Evolutionary conservation across 2,888 invertebrate genomes (phyloP), one percentile per base, ranked within the genome.

Genomic region (Fabriciana adippe): DNA sequence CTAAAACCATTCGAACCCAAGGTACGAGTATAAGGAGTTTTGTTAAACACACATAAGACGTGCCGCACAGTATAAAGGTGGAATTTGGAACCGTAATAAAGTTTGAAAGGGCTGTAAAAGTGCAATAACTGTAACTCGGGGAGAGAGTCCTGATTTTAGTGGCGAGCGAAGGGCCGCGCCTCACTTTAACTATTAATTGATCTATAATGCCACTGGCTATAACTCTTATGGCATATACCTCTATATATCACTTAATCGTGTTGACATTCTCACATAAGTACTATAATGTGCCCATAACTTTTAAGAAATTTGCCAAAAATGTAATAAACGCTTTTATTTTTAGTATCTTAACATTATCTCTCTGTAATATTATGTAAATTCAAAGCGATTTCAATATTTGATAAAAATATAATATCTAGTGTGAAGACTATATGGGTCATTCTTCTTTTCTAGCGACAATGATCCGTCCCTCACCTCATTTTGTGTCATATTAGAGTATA

Each of bases 31-130:
- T 68, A 72, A 55, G 62, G 66, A 73, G 80, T 86, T 87, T 84
- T 81, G 85, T 85, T 82, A 85, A 86, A 87, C 87, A 89, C 87
- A 88, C 86, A 86, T 79, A 84, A 84, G 83, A 79, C 79, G 75
- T 78, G 76, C 71, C 74, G 70, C 76, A 77, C 76, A 74, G 77
- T 77, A 75, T 78, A 78, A 79, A 83, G 81, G 82, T 82, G 88
- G 89, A 87, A 90, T 91, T 89, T 84, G 89, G 92, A 79, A 83
- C 90, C 88, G 91, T 85, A 89, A 91, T 92, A 92, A 92, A 92
- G 79, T 90, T 89, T 87, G 90, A 92, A 92, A 92, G 92, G 90
- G 88, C 90, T 88, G 90, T 92, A 92, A 92, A 92, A 92, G 91
- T 85, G 88, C 91, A 81, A 87, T 92, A 92, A 91, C 92, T 89